Evolutionary conservation across 1,140 invertebrate species (phyloP).

Genomic region (Macrotrachela quadricornifera): DNA sequence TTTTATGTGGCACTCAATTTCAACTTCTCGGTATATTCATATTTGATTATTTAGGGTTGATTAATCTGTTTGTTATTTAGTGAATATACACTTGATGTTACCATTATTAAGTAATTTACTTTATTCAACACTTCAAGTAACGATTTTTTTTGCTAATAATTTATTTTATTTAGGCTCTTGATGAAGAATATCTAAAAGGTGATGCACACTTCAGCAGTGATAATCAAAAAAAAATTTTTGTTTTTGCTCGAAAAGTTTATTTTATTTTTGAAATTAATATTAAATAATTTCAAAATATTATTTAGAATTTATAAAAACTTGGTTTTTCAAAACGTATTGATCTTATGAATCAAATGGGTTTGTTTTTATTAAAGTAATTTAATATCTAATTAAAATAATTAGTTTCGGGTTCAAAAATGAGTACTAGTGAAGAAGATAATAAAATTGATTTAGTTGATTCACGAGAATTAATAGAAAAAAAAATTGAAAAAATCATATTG

Average conservation of each 20-base stretch:
- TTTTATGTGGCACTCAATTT: conserved; percentile 82
- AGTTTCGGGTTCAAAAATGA: conserved; percentile 85
- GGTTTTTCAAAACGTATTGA: conserved; percentile 82
- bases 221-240: conserved; percentile 97
- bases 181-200: conserved; percentile 89
- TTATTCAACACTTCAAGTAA: conserved; percentile 47
- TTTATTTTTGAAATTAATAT: too few relatives aligned
- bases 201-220: conserved; percentile 97
- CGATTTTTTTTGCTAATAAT: too few relatives aligned
- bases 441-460: conserved; percentile 92
- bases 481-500: conserved; percentile 91
- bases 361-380: too few relatives aligned
- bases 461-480: conserved; percentile 65
- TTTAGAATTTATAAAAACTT: conserved; percentile 58
- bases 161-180: conserved; percentile 48
- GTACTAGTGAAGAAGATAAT: conserved; percentile 86
- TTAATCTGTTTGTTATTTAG: too few relatives aligned
- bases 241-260: conserved; percentile 64
- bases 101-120: conserved; percentile 77
- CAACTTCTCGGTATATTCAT: too few relatives aligned
- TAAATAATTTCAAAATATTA: conserved; percentile 7
- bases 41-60: too few relatives aligned
- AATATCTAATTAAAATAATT: conserved; percentile 40
- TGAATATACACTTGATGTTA: conserved; percentile 92
- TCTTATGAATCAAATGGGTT: conserved; percentile 90